Evolutionary conservation across 2,888 invertebrate genomes (phyloP).

Genomic region (Teleiodes luculella): DNA sequence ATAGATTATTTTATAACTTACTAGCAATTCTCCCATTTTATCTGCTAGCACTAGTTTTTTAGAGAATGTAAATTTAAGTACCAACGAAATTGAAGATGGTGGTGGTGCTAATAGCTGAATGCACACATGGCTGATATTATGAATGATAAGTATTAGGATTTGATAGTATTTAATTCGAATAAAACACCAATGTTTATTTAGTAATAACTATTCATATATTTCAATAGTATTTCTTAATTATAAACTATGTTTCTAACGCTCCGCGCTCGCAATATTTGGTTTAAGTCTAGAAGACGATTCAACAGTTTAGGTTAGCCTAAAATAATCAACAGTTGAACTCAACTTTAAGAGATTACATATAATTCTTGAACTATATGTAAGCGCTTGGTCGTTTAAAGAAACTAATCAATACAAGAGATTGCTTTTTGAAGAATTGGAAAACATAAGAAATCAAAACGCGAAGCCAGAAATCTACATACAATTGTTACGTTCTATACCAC

Average conservation of each 20-base stretch:
- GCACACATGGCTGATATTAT: no score
- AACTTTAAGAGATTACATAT: constrained; percentile 66
- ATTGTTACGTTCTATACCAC: no score
- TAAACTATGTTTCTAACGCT: constrained; percentile 73
- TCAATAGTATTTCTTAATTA: constrained; percentile 76
- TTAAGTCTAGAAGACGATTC: constrained; percentile 74
- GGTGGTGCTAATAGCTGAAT: no score
- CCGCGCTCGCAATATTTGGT: constrained; percentile 76
- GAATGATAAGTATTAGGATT: no score
- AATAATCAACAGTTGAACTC: constrained; percentile 67
- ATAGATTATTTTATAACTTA: no score
- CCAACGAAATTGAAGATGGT: no score
- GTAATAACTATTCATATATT: constrained; percentile 76
- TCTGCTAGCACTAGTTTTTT: no score
- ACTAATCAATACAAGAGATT: background rate
- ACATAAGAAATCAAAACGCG: background rate
- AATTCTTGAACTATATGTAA: constrained; percentile 60
- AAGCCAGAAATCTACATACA: no score
- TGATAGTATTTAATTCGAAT: constrained; percentile 27
- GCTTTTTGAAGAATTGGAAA: background rate
- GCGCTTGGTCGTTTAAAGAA: constrained; percentile 8
- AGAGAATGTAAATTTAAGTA: no score
- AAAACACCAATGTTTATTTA: constrained; percentile 52
- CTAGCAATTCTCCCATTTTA: no score
- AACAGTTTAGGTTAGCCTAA: constrained; percentile 41